Base-by-base conservation (phyloP, 2,797 vertebrate genomes). In the Pagetopsis macropterus region DNA sequence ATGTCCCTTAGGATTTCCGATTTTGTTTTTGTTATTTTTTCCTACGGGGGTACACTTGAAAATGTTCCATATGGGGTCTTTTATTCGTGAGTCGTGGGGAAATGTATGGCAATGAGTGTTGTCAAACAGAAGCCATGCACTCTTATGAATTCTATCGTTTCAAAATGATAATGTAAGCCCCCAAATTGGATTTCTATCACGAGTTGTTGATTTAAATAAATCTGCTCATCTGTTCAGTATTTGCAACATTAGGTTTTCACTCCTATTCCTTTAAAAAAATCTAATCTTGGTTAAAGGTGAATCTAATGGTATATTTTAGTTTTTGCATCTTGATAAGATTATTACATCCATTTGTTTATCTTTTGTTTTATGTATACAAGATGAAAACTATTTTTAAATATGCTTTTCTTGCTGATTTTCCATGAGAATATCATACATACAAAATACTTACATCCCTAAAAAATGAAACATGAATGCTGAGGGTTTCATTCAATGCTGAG, bases 151-250 rank as follows among this genome's bases (percentile, higher is more conserved):
- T 27, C 15, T 31, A 48, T 62, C 16, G 41, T 16, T 21, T 65
- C 1, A 41, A 19, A n/a, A 15, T 31, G 58, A 74, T 40, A 19
- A 45, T 11, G 2, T 12, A 43, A 58, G 14, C 2, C 40, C 11
- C n/a, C 7, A 50, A 37, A 54, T 37, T n/a, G 14, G 23, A 41
- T 2, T 74, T 10, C 17, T 21, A 21, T 66, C 15, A 5, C 14
- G 0, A 54, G 19, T 40, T 63, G 33, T n/a, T 70, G 21, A 49
- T 33, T 56, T 60, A 7, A 58, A 63, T 58, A 48, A 41, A 41
- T 49, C 3, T 60, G 14, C 33, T 50, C 8, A 31, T 12, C 15
- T 48, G 13, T 33, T 8, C 51, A 37, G 23, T 27, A 16, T 65
- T 7, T 61, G 4, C 31, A 43, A 65, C 13, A 27, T 27, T 27